phyloP scores from a whole-genome alignment of 1,140 invertebrate genomes.

The Chlorops oryzae region DNA sequence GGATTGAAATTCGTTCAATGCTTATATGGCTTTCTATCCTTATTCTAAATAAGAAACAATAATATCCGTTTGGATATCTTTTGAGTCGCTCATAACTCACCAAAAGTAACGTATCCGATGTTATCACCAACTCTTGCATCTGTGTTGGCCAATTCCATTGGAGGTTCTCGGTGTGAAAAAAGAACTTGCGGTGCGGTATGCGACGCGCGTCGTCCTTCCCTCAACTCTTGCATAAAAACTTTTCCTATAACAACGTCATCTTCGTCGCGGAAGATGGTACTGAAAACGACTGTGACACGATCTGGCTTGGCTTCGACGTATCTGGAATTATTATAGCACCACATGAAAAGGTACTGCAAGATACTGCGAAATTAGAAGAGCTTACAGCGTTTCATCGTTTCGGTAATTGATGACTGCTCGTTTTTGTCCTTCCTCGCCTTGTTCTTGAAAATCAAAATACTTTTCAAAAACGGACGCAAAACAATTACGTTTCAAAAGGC shows the following conservation, averaged over 20 bases:
- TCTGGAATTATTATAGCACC: constrained; percentile 46
- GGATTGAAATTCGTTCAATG: too few relatives aligned
- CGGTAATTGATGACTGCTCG: constrained; percentile 97
- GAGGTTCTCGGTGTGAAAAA: constrained; percentile 93
- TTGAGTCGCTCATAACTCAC: too few relatives aligned
- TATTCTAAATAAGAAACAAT: too few relatives aligned
- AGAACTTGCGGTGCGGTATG: constrained; percentile 90
- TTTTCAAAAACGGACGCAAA: constrained; percentile 99
- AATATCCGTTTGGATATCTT: background rate
- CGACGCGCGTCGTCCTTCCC: constrained; percentile 92
- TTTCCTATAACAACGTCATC: constrained; percentile 98
- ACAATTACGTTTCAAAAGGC: constrained; percentile 94
- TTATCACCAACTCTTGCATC: constrained; percentile 93
- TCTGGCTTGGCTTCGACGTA: constrained; percentile 98
- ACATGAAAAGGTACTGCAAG: background rate
- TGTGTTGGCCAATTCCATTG: constrained; percentile 87
- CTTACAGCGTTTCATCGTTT: constrained; percentile 98
- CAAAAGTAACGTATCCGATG: constrained; percentile 99
- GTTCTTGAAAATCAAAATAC: constrained; percentile 97
- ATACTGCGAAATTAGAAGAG: constrained; percentile 21
- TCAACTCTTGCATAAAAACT: constrained; percentile 98
- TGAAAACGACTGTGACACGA: constrained; percentile 98
- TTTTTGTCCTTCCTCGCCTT: constrained; percentile 82
- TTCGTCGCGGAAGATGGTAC: constrained; percentile 96
- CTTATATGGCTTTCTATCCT: too few relatives aligned